phyloP scores from a whole-genome alignment of 1,140 invertebrate species.

The Physella acuta region DNA sequence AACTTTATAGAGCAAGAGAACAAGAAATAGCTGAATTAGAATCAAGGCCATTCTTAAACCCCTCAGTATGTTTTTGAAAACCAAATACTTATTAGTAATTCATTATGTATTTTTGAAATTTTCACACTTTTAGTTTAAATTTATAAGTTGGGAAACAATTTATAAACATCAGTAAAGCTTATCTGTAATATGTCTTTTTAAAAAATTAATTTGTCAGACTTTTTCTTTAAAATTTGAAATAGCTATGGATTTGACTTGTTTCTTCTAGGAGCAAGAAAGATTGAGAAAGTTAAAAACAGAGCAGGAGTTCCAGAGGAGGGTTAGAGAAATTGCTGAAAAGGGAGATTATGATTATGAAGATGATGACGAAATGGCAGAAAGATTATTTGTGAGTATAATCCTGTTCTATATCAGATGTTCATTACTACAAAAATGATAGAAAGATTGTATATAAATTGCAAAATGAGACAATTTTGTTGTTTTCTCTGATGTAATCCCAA shows the following conservation, averaged over 20 bases:
- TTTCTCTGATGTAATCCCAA: not conserved
- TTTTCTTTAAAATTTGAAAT: too few relatives aligned
- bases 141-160: too few relatives aligned
- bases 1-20: slow-evolving; percentile 40
- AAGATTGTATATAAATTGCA: not conserved
- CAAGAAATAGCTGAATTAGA: slow-evolving; percentile 52
- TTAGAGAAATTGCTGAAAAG: slow-evolving; percentile 48
- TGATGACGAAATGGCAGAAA: slow-evolving; percentile 45
- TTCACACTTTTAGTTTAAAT: too few relatives aligned
- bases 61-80: slow-evolving; percentile 9
- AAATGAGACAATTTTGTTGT: not conserved
- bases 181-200: too few relatives aligned
- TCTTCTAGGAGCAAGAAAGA: slow-evolving; percentile 49
- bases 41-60: slow-evolving; percentile 43
- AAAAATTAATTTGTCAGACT: too few relatives aligned
- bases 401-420: too few relatives aligned
- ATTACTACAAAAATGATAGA: too few relatives aligned
- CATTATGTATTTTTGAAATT: not conserved
- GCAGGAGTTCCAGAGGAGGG: slow-evolving; percentile 55
- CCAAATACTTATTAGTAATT: not conserved
- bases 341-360: slow-evolving; percentile 53
- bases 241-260: too few relatives aligned
- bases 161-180: too few relatives aligned
- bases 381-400: slow-evolving; percentile 37
- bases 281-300: slow-evolving; percentile 52